These are phyloP conservation scores for Macrotrachela quadricornifera DNA, from an alignment of 1,140 invertebrate genomes.

Conservation along the genomic window DNA sequence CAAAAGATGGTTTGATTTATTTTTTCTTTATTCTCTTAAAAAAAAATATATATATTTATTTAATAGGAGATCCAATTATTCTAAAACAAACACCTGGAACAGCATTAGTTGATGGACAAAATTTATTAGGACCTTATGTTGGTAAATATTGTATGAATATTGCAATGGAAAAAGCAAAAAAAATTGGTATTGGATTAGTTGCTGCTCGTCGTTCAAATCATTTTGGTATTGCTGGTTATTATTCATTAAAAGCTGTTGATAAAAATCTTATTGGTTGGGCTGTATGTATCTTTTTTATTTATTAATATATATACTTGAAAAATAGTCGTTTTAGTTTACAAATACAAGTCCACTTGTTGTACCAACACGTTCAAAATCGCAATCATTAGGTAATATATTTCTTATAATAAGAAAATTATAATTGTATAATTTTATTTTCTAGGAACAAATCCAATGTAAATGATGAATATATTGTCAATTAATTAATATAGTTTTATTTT, in stretches of 20 bases:
- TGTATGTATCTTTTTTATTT: no score
- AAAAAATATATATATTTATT: no score
- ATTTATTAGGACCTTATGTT: slow-evolving; percentile 60
- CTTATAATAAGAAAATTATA: no score
- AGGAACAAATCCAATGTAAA: slow-evolving; percentile 7
- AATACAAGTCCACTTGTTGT: slow-evolving; percentile 72
- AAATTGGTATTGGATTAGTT: slow-evolving; percentile 64
- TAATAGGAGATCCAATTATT: slow-evolving; percentile 34
- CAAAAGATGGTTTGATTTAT: no score
- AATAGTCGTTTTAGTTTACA: slow-evolving; percentile 57
- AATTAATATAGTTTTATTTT: no score
- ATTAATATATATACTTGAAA: no score
- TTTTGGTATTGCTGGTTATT: slow-evolving; percentile 73
- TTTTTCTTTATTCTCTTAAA: no score
- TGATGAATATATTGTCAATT: no score
- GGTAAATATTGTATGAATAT: slow-evolving; percentile 71
- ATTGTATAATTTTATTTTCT: neutral
- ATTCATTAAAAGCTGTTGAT: slow-evolving; percentile 50
- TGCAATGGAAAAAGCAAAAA: slow-evolving; percentile 62
- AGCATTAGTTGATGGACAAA: slow-evolving; percentile 59
- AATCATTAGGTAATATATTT: neutral
- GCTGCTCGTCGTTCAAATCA: slow-evolving; percentile 61
- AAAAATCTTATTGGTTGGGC: slow-evolving; percentile 43
- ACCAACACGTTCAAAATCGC: slow-evolving; percentile 53
- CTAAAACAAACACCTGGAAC: slow-evolving; percentile 51